Base-by-base conservation (phyloP, 2,113 vertebrate species). In the Lonchura striata region DNA sequence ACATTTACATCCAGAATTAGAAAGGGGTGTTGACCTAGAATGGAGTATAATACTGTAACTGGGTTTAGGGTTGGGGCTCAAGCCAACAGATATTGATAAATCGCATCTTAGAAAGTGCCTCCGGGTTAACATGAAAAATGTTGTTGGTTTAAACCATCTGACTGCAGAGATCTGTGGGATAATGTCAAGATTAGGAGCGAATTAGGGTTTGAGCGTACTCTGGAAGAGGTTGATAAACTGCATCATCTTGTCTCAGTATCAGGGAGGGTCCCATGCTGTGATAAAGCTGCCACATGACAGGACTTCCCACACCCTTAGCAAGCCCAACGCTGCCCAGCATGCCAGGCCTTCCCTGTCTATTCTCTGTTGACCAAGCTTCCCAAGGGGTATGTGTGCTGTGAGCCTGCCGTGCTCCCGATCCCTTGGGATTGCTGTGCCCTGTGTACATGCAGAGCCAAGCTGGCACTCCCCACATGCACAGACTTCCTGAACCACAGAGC, bases 231-330 rank as follows among this genome's bases (percentile, higher is more conserved):
- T 90, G 88, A 94, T 93, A 82, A 92, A 93, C 82, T 80, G 63
- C 68, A 90, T 83, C 60, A 93, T 90, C 83, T 90, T 9, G 0
- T 90, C 72, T 88, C 56, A 78, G 41, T 56, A 95, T 78, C 83
- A 84, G 91, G 88, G 88, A 88, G 83, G 86, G 83, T 47, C 64
- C 54, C 33, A 59, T 0, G 2, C 33, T 0, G 0, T 31, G 92
- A 95, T 92, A 88, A 94, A 92, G 50, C 46, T 22, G 37, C 71
- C 96, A 65, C 79, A 53, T 79, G 92, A 93, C 65, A 90, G 56
- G 64, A 47, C 72, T 88, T 86, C 60, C 57, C 86, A 92, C 88
- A 66, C 91, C 82, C 94, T 94, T 33, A 15, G 82, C 80, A 88
- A 93, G 80, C 76, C 60, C 13, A 47, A 39, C 54, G 30, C 64